Percentiles rank a stretch among this genome's conserved stretches.
Conservation (phyloP, 2,888 invertebrate species). For the Drosophila prostipennis region DNA sequence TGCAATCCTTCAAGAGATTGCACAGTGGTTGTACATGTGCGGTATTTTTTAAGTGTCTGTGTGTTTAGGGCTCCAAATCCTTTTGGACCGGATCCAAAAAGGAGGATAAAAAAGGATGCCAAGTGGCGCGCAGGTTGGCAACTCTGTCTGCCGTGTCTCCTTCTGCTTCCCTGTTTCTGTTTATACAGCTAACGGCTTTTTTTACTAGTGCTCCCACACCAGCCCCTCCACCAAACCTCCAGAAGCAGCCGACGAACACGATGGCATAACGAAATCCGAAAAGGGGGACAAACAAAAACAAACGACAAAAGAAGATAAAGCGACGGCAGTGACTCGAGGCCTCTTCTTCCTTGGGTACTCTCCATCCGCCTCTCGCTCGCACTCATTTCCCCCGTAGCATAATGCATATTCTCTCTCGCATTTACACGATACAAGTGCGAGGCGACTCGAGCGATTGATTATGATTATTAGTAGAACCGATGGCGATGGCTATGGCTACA, state of each 20-base stretch:
- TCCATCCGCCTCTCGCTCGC: constrained; percentile 30
- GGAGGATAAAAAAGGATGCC: constrained; percentile 55
- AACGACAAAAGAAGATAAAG: constrained; percentile 63
- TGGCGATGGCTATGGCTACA: constrained; percentile 15
- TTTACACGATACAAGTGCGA: constrained; percentile 75
- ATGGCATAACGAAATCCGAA: constrained; percentile 43
- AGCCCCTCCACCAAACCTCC: neutral
- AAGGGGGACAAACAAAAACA: constrained; percentile 68
- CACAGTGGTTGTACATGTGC: constrained; percentile 1
- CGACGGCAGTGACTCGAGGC: constrained; percentile 34
- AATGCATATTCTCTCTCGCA: constrained; percentile 47
- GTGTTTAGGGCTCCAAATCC: constrained; percentile 24
- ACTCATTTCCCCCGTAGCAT: constrained; percentile 9
- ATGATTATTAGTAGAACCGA: constrained; percentile 74
- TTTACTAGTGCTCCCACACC: constrained; percentile 12
- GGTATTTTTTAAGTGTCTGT: constrained; percentile 2
- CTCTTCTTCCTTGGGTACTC: constrained; percentile 26
- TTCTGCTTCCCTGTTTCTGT: constrained; percentile 24
- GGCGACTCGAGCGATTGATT: constrained; percentile 67
- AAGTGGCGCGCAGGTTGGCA: constrained; percentile 70
- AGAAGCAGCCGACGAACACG: constrained; percentile 14
- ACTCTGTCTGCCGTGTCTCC: constrained; percentile 41
- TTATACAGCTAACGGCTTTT: constrained; percentile 67
- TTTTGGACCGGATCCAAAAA: constrained; percentile 39
- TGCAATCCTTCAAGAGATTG: constrained; percentile 1